A percentile compares a stretch with the other conserved stretches of the same genome.
Conservation (phyloP, 2,888 invertebrate species). For the Seira sanloemensis region DNA sequence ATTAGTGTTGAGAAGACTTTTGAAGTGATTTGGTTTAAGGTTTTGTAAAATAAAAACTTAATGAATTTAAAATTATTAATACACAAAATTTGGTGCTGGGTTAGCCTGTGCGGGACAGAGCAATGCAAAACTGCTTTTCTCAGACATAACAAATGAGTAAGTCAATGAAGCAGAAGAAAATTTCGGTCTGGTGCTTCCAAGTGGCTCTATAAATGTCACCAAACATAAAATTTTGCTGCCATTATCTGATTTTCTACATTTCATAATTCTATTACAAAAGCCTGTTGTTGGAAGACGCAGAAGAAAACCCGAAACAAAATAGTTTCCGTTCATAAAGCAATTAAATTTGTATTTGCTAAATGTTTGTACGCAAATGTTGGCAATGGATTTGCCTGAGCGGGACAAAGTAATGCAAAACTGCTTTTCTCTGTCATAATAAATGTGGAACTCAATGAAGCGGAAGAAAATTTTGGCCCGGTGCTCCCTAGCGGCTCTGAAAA, state of each 20-base stretch:
- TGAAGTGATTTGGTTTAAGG: background rate
- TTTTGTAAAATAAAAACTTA: background rate
- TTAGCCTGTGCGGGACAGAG: slow-evolving; percentile 72
- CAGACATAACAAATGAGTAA: slow-evolving; percentile 74
- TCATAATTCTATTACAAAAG: background rate
- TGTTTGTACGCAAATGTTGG: slow-evolving; percentile 69
- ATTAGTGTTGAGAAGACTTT: slow-evolving; percentile 46
- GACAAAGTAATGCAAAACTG: slow-evolving; percentile 71
- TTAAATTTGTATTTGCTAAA: too few species aligned
- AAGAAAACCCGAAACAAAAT: background rate
- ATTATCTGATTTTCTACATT: background rate
- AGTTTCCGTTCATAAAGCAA: too few species aligned
- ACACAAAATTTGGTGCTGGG: slow-evolving; percentile 72
- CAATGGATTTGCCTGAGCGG: slow-evolving; percentile 71
- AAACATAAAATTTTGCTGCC: background rate
- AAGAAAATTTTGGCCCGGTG: slow-evolving; percentile 78
- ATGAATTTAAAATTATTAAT: slow-evolving; percentile 18
- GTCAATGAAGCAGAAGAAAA: slow-evolving; percentile 79
- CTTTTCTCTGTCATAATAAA: slow-evolving; percentile 54
- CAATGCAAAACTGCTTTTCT: slow-evolving; percentile 65
- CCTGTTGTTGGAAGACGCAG: slow-evolving; percentile 9
- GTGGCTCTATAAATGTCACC: slow-evolving; percentile 68
- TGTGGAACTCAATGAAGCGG: slow-evolving; percentile 78
- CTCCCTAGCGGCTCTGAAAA: slow-evolving; percentile 69
- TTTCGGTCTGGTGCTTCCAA: slow-evolving; percentile 75